phyloP scores from a whole-genome alignment of 2,113 vertebrate genomes.

The Tricholaema leucomelas region DNA sequence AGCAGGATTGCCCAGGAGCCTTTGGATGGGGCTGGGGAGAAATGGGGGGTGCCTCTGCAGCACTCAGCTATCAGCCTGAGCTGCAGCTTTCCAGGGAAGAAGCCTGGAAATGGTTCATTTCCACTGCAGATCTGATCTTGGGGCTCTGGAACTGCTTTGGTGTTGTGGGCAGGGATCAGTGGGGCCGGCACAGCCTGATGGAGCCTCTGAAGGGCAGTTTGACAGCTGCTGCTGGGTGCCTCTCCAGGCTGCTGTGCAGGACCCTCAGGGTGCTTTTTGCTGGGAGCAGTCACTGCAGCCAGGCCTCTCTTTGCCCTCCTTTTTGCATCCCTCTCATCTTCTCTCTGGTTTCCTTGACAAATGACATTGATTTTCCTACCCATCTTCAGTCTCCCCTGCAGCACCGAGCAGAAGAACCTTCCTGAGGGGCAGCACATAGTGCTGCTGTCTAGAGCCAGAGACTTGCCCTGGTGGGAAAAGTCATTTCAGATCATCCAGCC shows the following conservation, averaged over 20 bases:
- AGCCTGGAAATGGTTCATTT: neutral
- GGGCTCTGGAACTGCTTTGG: neutral
- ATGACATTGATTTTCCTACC: neutral
- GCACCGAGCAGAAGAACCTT: neutral
- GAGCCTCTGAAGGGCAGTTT: neutral
- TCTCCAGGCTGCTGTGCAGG: neutral
- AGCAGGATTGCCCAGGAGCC: neutral
- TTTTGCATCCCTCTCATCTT: neutral
- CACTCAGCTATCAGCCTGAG: neutral
- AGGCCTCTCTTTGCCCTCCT: neutral
- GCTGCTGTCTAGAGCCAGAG: too few species aligned
- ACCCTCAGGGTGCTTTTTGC: neutral
- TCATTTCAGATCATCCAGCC: too few species aligned
- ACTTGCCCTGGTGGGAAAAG: too few species aligned
- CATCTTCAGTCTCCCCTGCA: neutral
- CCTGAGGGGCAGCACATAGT: neutral
- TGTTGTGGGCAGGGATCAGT: neutral
- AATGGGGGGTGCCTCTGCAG: neutral
- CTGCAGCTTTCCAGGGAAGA: neutral
- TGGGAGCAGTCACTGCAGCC: neutral
- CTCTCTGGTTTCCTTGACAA: neutral
- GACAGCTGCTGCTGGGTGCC: neutral
- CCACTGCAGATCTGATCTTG: neutral
- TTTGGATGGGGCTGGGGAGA: neutral
- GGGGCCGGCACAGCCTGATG: neutral